Evolutionary conservation across 1,140 invertebrate genomes (phyloP).

Genomic region (Subanguina moxae): DNA sequence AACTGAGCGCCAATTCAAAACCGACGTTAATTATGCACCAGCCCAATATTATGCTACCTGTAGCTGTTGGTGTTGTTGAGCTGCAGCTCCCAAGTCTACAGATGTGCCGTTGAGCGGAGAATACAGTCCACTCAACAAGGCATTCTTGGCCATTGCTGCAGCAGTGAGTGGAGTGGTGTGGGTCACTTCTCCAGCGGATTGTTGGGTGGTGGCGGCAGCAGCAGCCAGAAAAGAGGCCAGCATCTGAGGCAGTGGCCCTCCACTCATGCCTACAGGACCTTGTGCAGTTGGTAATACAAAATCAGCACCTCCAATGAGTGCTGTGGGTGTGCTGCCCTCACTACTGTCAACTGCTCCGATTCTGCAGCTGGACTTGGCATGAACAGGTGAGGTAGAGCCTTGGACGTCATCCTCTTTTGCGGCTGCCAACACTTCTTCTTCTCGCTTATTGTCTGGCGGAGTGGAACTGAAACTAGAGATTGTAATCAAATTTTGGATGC

Average conservation of each 20-base stretch:
- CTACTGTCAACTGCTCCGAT: not conserved
- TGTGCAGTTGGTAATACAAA: not conserved
- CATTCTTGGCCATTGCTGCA: conserved; percentile 4
- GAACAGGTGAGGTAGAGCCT: no score
- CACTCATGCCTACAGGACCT: not conserved
- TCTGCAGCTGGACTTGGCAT: not conserved
- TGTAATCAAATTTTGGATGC: no score
- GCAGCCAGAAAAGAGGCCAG: conserved; percentile 5
- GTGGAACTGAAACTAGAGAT: no score
- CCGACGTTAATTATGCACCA: no score
- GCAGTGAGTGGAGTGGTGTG: not conserved
- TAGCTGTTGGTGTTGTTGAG: not conserved
- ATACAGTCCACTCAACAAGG: not conserved
- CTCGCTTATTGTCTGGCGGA: not conserved
- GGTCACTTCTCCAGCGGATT: not conserved
- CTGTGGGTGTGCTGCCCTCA: not conserved
- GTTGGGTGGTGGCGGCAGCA: not conserved
- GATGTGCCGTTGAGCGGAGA: not conserved
- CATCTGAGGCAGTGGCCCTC: conserved; percentile 1
- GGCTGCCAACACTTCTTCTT: no score
- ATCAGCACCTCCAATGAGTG: not conserved
- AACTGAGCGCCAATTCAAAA: no score
- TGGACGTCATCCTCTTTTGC: no score
- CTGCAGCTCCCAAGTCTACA: not conserved
- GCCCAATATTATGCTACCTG: no score